Percentiles rank a stretch among this genome's conserved stretches.
phyloP scores from a whole-genome alignment of 2,888 invertebrate genomes.

The Parnassius apollo region DNA sequence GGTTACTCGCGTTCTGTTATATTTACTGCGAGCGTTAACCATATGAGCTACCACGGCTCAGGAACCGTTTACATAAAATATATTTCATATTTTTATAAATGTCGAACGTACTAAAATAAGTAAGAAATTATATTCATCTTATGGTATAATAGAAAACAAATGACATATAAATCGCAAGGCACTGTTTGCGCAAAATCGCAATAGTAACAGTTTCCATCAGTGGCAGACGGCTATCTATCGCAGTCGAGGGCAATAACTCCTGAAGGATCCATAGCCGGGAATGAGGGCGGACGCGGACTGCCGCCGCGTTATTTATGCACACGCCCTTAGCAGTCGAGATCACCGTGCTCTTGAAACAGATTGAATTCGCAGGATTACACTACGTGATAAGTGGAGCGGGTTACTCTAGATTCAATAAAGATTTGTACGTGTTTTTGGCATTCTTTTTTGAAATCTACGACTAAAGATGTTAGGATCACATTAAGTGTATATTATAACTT shows the following conservation, averaged over 20 bases:
- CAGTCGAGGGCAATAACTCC: conserved; percentile 39
- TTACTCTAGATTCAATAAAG: neutral
- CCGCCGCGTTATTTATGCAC: conserved; percentile 67
- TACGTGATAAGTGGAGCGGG: conserved; percentile 40
- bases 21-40: too few species aligned
- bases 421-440: too few species aligned
- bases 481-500: too few species aligned
- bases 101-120: too few species aligned
- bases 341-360: conserved; percentile 64
- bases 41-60: too few species aligned
- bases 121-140: too few species aligned
- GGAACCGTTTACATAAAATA: too few species aligned
- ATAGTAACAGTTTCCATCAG: conserved; percentile 13
- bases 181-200: conserved; percentile 2
- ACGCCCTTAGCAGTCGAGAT: conserved; percentile 53
- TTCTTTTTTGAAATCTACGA: too few species aligned
- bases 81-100: too few species aligned
- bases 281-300: conserved; percentile 45
- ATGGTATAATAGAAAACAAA: conserved; percentile 6
- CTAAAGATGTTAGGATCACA: too few species aligned
- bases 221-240: conserved; percentile 27
- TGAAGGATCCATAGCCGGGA: conserved; percentile 35
- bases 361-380: conserved; percentile 53
- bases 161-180: conserved; percentile 15
- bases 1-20: too few species aligned